Evolutionary conservation across 2,888 invertebrate species (phyloP), one percentile per base, ranked within the genome.

Genomic region (Gisinianus flammeolus): DNA sequence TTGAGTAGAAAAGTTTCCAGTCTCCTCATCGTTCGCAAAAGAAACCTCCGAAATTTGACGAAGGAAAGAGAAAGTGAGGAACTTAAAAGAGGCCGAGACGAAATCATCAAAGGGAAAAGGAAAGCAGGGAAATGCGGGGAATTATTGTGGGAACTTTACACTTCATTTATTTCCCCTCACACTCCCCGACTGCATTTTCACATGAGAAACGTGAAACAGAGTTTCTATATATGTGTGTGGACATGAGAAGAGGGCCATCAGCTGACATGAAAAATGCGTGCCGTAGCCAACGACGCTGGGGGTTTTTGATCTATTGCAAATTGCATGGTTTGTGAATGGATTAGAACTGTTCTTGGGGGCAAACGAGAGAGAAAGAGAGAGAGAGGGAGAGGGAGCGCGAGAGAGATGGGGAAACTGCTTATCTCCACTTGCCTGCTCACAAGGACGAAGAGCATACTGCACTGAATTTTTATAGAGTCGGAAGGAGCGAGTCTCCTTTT

Each of bases 241-340:
- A 58, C 22, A 58, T 24, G 58, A 26, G 67, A 67, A 67, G 33
- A 28, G 33, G 33, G 33, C 24, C 62, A 62, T 62, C 26, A 6
- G 24, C 26, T 22, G 62, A 62, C 62, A 62, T 73, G 73, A 73
- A 62, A 73, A 73, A 73, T 73, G 73, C 62, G 62, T 33, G 62
- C 73, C 44, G 31, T 73, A n/a, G 54, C 72, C 31, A 73, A 73
- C 73, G 62, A 71, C 44, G 33, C 31, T 54, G 54, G 44, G 62
- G 62, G n/a, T 58, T 58, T 62, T 58, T 73, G 73, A 73, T 73
- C 73, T 73, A 73, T 73, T 64, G 73, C 73, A 73, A 73, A 73
- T 73, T 73, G 33, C 64, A 64, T 30, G 24, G 62, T 73, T 73
- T 73, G 58, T 73, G 73, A 73, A 73, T 73, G 73, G 73, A 73